Conservation (phyloP, 92 coral and sea anemone species). For the Epizoanthus stellaris region DNA sequence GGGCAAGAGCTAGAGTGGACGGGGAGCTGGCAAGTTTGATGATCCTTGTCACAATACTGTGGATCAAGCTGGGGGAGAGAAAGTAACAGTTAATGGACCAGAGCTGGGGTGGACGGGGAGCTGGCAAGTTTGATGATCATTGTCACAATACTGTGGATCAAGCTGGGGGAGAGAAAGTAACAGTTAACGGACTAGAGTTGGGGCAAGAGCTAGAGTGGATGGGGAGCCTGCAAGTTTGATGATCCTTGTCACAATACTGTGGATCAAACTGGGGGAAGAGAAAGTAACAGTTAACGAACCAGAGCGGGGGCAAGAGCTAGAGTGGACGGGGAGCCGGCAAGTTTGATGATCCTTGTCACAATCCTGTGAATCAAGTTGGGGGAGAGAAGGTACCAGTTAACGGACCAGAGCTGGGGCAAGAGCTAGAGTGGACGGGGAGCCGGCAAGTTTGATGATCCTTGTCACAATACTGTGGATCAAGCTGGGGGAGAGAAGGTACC, state of each 20-base stretch:
- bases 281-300: too few relatives aligned
- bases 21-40: constrained; percentile 74
- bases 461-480: constrained; percentile 85
- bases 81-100: neutral
- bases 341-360: constrained; percentile 85
- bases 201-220: constrained; percentile 55
- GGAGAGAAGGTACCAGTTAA: neutral
- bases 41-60: constrained; percentile 89
- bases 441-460: constrained; percentile 76
- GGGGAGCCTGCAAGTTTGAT: constrained; percentile 74
- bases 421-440: too few relatives aligned
- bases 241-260: constrained; percentile 89
- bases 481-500: too few relatives aligned
- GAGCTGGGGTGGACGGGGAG: too few relatives aligned
- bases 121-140: constrained; percentile 75
- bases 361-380: constrained; percentile 90
- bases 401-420: too few relatives aligned
- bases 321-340: constrained; percentile 67
- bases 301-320: constrained; percentile 92
- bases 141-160: constrained; percentile 84
- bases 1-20: constrained; percentile 83
- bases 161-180: too few relatives aligned
- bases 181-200: too few relatives aligned
- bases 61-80: constrained; percentile 70
- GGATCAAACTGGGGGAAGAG: constrained; percentile 68